Conservation (phyloP, 1,140 invertebrate genomes). For the Drosophila pandora region DNA sequence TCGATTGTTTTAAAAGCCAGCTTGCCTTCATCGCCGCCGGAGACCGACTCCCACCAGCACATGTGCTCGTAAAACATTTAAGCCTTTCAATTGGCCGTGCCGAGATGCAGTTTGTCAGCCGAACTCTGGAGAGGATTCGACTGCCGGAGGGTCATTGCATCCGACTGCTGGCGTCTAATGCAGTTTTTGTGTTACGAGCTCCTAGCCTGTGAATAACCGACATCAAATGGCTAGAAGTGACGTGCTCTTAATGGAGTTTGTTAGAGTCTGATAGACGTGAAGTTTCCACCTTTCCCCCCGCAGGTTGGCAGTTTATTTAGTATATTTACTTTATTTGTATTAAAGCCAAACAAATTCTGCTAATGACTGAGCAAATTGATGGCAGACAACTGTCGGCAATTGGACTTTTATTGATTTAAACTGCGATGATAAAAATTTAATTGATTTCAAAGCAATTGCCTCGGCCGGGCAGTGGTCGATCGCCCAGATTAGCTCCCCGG, state of each 20-base stretch:
- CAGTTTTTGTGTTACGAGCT: conserved; percentile 60
- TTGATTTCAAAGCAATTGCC: background rate
- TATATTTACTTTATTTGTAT: background rate
- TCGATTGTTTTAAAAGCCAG: conserved; percentile 82
- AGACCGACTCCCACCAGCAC: conserved; percentile 17
- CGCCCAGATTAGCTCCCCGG: background rate
- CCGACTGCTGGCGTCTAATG: conserved; percentile 60
- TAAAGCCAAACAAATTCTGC: no score
- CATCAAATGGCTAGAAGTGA: background rate
- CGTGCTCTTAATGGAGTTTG: background rate
- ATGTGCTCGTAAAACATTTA: conserved; percentile 58
- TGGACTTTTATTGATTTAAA: no score
- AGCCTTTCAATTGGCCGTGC: conserved; percentile 47
- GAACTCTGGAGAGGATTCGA: conserved; percentile 5
- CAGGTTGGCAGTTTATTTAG: background rate
- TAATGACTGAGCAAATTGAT: no score
- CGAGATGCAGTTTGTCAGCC: conserved; percentile 32
- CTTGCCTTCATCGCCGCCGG: conserved; percentile 29
- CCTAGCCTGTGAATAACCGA: background rate
- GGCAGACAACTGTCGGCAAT: no score
- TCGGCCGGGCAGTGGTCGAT: background rate
- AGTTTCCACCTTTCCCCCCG: background rate
- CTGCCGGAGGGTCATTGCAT: conserved; percentile 19
- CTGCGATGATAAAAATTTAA: no score
- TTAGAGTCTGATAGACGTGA: background rate